A percentile compares a stretch with the other conserved stretches of the same genome.
Evolutionary conservation across 1,140 invertebrate species (phyloP).

Genomic region (Diuraphis noxia): DNA sequence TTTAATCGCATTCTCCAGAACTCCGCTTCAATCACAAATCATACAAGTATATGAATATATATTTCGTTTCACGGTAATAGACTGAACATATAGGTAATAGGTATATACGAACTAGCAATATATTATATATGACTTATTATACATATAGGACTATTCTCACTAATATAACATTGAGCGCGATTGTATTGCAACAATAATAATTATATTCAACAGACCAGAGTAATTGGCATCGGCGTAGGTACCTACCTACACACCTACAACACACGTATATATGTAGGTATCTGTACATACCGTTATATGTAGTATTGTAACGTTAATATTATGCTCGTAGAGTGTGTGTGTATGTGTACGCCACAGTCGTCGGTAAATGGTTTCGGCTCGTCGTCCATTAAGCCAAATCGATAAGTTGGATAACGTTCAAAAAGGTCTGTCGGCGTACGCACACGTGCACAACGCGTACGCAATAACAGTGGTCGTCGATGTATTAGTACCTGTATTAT

Average conservation of each 20-base stretch:
- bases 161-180: not conserved
- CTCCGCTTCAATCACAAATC: not conserved
- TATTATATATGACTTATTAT: too few species aligned
- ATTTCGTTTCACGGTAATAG: not conserved
- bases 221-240: not conserved
- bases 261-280: not conserved
- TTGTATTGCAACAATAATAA: not conserved
- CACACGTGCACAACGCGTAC: not conserved
- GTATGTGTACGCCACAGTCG: not conserved
- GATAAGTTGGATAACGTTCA: slow-evolving; percentile 31
- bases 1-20: not conserved
- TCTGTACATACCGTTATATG: not conserved
- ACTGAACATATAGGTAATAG: not conserved
- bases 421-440: not conserved
- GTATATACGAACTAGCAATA: too few species aligned
- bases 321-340: not conserved
- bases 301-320: not conserved
- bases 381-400: slow-evolving; percentile 28
- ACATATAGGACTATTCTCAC: not conserved
- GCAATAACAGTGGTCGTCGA: not conserved
- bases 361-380: slow-evolving; percentile 8
- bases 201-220: not conserved
- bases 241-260: not conserved
- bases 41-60: not conserved
- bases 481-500: not conserved